A percentile compares a stretch with the other conserved stretches of the same genome.
phyloP scores from a whole-genome alignment of 1,140 invertebrate genomes.

The Lordiphosa stackelbergi region DNA sequence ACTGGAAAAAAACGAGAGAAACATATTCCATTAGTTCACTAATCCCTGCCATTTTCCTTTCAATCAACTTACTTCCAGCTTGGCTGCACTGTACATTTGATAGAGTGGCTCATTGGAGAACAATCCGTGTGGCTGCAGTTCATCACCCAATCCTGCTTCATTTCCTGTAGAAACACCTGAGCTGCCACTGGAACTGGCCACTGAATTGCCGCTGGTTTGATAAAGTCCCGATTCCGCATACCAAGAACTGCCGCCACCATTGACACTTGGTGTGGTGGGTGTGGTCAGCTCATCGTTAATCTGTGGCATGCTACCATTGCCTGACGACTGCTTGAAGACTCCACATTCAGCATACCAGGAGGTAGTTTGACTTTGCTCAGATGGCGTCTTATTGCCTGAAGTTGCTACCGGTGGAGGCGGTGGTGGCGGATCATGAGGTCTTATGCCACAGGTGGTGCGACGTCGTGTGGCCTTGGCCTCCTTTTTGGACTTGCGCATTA shows the following conservation, averaged over 20 bases:
- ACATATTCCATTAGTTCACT: neutral
- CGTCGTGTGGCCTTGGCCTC: constrained; percentile 55
- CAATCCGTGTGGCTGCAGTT: constrained; percentile 77
- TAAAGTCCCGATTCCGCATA: constrained; percentile 82
- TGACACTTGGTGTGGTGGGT: constrained; percentile 49
- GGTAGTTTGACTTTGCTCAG: constrained; percentile 19
- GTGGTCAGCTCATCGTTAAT: constrained; percentile 32
- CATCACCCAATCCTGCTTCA: constrained; percentile 67
- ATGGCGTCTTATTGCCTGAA: constrained; percentile 2
- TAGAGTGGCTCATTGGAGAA: constrained; percentile 90
- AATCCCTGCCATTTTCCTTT: neutral
- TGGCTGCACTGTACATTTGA: constrained; percentile 91
- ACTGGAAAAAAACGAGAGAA: constrained; percentile 68
- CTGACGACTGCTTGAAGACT: constrained; percentile 75
- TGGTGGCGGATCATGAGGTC: constrained; percentile 75
- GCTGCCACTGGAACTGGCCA: constrained; percentile 76
- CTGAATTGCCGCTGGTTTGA: constrained; percentile 78
- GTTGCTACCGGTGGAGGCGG: constrained; percentile 55
- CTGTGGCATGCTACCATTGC: constrained; percentile 2
- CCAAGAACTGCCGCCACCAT: constrained; percentile 77
- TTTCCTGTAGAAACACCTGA: constrained; percentile 76
- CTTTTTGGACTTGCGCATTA: constrained; percentile 61
- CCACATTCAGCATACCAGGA: constrained; percentile 80
- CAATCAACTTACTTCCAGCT: constrained; percentile 81
- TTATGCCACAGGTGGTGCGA: constrained; percentile 56